A percentile compares a stretch with the other conserved stretches of the same genome.
Conservation (phyloP, 2,113 vertebrate genomes). For the Hemicordylus capensis region DNA sequence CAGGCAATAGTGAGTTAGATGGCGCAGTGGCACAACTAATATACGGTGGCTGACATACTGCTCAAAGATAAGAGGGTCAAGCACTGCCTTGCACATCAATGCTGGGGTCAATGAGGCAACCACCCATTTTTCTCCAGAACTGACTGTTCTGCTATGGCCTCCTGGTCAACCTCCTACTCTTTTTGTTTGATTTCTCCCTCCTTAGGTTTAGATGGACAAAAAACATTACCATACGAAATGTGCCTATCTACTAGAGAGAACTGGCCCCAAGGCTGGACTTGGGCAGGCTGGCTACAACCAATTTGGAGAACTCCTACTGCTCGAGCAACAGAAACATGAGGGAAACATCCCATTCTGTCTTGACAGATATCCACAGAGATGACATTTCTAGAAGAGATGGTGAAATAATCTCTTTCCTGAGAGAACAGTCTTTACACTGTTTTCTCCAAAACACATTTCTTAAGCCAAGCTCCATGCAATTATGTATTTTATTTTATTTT, state of each 20-base stretch:
- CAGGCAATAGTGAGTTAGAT: too few species aligned
- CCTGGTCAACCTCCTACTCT: neutral
- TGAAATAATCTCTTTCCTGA: neutral
- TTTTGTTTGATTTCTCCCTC: neutral
- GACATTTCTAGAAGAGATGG: neutral
- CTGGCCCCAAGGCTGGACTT: too few species aligned
- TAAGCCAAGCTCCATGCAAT: conserved; percentile 3
- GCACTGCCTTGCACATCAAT: neutral
- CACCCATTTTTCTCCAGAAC: neutral
- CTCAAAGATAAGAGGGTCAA: neutral
- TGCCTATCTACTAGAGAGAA: neutral
- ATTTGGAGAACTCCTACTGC: conserved; percentile 12
- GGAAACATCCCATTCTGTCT: neutral
- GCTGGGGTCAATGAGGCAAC: neutral
- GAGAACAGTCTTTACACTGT: neutral
- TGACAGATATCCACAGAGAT: conserved; percentile 5
- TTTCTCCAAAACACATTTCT: neutral
- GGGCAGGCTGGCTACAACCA: neutral
- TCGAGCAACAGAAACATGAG: neutral
- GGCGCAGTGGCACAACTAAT: too few species aligned
- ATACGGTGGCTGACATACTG: too few species aligned
- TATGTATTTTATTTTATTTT: too few species aligned
- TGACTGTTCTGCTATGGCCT: neutral
- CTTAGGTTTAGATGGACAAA: neutral
- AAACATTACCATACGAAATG: neutral